These are phyloP conservation scores for Bombus difficillimus DNA, from an alignment of 1,140 invertebrate genomes.

Conservation along the genomic window DNA sequence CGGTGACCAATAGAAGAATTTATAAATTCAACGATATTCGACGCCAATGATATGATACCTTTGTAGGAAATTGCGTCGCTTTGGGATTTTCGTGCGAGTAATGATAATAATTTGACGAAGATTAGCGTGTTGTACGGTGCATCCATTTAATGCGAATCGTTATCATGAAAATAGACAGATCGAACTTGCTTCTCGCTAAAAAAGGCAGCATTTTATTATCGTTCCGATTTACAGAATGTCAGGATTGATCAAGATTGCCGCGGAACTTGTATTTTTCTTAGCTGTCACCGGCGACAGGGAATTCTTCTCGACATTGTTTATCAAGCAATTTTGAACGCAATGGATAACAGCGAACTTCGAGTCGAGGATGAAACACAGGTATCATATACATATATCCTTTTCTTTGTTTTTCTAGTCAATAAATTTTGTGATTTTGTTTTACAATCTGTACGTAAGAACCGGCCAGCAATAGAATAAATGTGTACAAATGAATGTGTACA, in stretches of 20 bases:
- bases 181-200: neutral
- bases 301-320: neutral
- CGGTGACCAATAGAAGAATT: neutral
- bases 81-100: neutral
- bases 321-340: slow-evolving; percentile 21
- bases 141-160: neutral
- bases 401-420: neutral
- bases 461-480: neutral
- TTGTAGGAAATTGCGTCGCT: neutral
- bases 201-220: neutral
- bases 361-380: slow-evolving; percentile 72
- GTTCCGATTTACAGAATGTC: neutral
- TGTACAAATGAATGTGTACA: neutral
- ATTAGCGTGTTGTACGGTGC: neutral
- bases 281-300: neutral
- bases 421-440: neutral
- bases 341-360: slow-evolving; percentile 62
- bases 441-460: neutral
- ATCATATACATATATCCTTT: slow-evolving; percentile 6
- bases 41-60: neutral
- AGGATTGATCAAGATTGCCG: neutral
- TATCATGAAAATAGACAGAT: neutral
- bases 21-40: neutral
- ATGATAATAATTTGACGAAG: neutral
- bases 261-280: neutral